Evolutionary conservation across 1,140 invertebrate species (phyloP), one percentile per base, ranked within the genome.

Genomic region (Ips nitidus): DNA sequence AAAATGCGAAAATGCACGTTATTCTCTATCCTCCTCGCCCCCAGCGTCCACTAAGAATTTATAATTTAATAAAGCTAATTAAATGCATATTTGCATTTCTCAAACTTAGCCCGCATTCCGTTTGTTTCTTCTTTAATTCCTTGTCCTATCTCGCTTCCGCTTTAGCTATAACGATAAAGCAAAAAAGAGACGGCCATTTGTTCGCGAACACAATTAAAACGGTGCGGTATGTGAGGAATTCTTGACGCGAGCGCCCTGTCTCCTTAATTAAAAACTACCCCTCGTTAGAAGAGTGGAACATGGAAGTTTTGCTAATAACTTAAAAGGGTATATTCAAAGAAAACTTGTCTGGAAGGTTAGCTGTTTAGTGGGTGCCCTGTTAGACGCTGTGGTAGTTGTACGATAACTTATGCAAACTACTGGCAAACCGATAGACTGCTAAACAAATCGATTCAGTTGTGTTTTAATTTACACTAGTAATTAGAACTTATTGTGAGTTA

Each of bases 181-280:
- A 52, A 47, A 38, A 71, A 70, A 73, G 73, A 71, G 73, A 76
- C 59, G 56, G 67, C 53, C 43, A 70, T 71, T 68, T 69, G 72
- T 72, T 68, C 70, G 74, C 75, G 4, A 75, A 74, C 74, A 75
- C 77, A 77, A 79, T 78, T 79, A 78, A 75, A 78, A 74, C 69
- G 72, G 69, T 71, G 68, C 71, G 76, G 77, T 75, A 79, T 77
- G 75, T 73, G 63, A 73, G 75, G 77, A 77, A 79, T 79, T 79
- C 78, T 79, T 78, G 76, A 75, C 77, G 77, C 73, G 73, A 65
- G 72, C 76, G 73, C 78, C 74, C 73, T 78, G 77, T 78, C 75
- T 76, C 78, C 78, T 79, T 79, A 79, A 79, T 79, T 79, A 79
- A 79, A 79, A 79, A 79, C 74, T 78, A 77, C 77, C 76, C 77